Evolutionary conservation across 2,888 invertebrate genomes (phyloP), one percentile per base, ranked within the genome.

Genomic region (Parelbella ahira): DNA sequence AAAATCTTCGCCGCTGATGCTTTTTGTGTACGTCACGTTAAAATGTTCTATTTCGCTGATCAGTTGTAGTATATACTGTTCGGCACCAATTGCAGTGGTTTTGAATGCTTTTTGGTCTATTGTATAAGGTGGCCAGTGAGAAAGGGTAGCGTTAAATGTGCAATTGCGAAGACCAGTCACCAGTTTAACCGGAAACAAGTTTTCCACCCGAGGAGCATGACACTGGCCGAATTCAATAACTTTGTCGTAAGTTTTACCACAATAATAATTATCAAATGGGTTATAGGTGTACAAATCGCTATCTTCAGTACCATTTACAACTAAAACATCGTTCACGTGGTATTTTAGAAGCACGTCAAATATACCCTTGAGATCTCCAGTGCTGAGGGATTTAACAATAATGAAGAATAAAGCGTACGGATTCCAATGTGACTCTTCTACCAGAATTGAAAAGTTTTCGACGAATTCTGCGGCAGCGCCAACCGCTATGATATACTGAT

Each of bases 211-310:
- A 0, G 41, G n/a, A 0, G 12, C 32, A 6, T 44, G 47, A 45
- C 80, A 80, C 37, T 58, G 49, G 3, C 80, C 81, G 1, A 58
- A 52, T 15, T 53, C 43, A 9, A 67, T 64, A 5, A 80, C 46
- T 13, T 54, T 47, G 1, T 54, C 50, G 39, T 68, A 79, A 23
- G 63, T 59, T 37, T 60, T 65, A n/a, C 81, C 81, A 33, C 81
- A 81, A 0, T 63, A 64, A 32, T 60, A 68, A 27, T 79, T 68
- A 37, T 70, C 65, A 25, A 62, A 79, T 0, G 79, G 71, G 47
- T 80, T 69, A 46, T 76, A 80, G 0, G 71, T 61, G 42, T 66
- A 77, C 6, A 79, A 24, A 1, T 68, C 48, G 3, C 56, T 52
- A 1, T 65, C 52, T 0, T 25, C 19, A 0, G 54, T 62, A 4